phyloP scores from a whole-genome alignment of 2,113 vertebrate species.

The Gorsachius goisagi region DNA sequence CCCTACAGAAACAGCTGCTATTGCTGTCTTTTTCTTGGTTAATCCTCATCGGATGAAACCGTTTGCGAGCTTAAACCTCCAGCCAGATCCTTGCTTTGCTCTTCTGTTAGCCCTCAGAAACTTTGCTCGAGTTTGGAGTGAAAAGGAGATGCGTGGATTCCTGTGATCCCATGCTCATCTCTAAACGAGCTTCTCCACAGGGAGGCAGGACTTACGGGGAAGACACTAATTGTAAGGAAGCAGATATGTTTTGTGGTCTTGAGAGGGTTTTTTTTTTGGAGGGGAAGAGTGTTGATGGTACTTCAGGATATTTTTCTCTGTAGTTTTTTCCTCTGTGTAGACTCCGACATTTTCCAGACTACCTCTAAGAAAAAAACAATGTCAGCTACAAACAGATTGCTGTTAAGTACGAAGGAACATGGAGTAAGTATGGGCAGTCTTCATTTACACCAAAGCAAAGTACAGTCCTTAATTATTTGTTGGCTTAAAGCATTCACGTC shows the following conservation, averaged over 20 bases:
- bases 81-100: background rate
- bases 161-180: background rate
- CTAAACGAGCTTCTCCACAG: background rate
- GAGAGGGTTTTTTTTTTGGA: background rate
- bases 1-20: background rate
- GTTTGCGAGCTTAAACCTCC: background rate
- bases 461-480: background rate
- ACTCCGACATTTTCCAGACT: background rate
- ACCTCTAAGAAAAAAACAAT: background rate
- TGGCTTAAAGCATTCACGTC: background rate
- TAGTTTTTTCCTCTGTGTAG: background rate
- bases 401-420: background rate
- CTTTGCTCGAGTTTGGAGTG: background rate
- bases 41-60: background rate
- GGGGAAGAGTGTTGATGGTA: background rate
- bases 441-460: background rate
- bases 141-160: background rate
- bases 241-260: background rate
- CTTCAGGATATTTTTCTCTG: background rate
- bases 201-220: background rate
- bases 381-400: background rate
- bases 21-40: background rate
- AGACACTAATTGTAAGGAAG: background rate
- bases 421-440: accelerated
- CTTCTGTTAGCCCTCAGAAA: background rate